These are phyloP conservation scores for Agonopterix alstromeriana DNA, from an alignment of 2,888 invertebrate species.

Conservation along the genomic window DNA sequence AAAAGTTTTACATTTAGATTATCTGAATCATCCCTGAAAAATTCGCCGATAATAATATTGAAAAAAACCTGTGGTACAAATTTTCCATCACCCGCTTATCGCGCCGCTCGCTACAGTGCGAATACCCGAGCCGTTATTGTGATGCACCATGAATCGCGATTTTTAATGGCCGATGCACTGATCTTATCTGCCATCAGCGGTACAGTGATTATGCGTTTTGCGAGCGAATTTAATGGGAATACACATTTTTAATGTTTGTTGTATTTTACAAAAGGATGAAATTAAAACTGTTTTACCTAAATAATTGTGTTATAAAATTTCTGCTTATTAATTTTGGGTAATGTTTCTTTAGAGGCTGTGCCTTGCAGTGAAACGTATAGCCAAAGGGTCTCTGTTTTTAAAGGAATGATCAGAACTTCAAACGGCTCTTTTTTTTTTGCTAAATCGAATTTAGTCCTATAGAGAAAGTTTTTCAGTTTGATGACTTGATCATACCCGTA, in stretches of 20 bases:
- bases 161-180: conserved; percentile 37
- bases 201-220: conserved; percentile 59
- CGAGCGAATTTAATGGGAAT: conserved; percentile 21
- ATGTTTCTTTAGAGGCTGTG: too few relatives aligned
- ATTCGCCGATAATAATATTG: too few relatives aligned
- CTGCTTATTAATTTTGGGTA: too few relatives aligned
- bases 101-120: not conserved
- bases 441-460: too few relatives aligned
- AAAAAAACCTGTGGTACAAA: too few relatives aligned
- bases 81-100: not conserved
- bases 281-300: not conserved
- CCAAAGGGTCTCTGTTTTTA: too few relatives aligned
- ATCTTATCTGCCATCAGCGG: conserved; percentile 46
- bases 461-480: too few relatives aligned
- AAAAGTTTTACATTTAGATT: not conserved
- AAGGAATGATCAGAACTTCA: too few relatives aligned
- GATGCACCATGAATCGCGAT: conserved; percentile 35
- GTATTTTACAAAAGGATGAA: conserved; percentile 10
- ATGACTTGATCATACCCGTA: too few relatives aligned
- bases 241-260: conserved; percentile 13
- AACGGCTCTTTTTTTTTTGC: too few relatives aligned
- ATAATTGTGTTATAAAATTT: too few relatives aligned
- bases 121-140: conserved; percentile 17
- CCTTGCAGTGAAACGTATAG: too few relatives aligned
- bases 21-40: not conserved